Percentiles rank a stretch among this genome's conserved stretches.
Conservation (phyloP, 2,113 vertebrate species). For the Muntiacus muntjak region DNA sequence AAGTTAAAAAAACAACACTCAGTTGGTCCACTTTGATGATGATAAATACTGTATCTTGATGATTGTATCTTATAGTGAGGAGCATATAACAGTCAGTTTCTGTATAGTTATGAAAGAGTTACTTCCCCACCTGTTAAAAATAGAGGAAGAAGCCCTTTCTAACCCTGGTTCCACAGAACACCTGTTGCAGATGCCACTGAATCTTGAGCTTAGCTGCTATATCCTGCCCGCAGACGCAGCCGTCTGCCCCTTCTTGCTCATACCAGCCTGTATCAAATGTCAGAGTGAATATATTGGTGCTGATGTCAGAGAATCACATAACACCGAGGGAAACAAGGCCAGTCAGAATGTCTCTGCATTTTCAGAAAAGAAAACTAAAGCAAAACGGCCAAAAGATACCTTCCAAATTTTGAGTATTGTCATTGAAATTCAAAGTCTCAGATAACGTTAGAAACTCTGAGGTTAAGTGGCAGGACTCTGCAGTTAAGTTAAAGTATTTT, state of each 20-base stretch:
- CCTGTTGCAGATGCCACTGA: constrained; percentile 51
- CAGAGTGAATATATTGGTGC: constrained; percentile 50
- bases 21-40: not conserved
- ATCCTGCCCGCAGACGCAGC: not conserved
- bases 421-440: constrained; percentile 26
- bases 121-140: constrained; percentile 14
- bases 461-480: not conserved
- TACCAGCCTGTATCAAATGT: constrained; percentile 37
- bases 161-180: not conserved
- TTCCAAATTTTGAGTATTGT: constrained; percentile 14
- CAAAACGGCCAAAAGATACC: not conserved
- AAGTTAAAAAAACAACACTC: not conserved
- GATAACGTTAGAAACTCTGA: not conserved
- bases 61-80: not conserved
- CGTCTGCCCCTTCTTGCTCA: not conserved
- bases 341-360: constrained; percentile 46
- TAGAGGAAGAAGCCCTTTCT: constrained; percentile 25
- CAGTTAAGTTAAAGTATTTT: not conserved
- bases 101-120: not conserved
- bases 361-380: constrained; percentile 49
- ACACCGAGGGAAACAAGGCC: constrained; percentile 13
- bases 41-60: not conserved
- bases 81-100: not conserved
- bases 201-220: not conserved
- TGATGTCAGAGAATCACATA: constrained; percentile 64